These are phyloP conservation scores for Epistrophe eligans DNA, from an alignment of 2,888 invertebrate genomes.

Conservation along the genomic window DNA sequence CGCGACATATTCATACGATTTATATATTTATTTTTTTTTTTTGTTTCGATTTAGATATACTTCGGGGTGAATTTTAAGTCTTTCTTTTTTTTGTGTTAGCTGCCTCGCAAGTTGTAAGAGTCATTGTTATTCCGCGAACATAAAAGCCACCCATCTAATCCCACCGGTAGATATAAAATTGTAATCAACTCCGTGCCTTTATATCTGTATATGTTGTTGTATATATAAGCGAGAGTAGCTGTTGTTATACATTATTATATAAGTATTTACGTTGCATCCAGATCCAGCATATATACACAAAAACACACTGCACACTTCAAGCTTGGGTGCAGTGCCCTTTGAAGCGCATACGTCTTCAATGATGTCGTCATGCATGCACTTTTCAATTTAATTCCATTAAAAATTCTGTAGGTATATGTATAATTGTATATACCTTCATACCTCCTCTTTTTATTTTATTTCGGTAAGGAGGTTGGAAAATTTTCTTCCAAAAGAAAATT, in stretches of 20 bases:
- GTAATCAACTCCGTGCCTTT: conserved; percentile 8
- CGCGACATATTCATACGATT: background rate
- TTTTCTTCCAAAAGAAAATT: conserved; percentile 21
- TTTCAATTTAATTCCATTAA: conserved; percentile 64
- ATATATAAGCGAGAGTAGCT: background rate
- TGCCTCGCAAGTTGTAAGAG: background rate
- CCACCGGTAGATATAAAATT: conserved; percentile 25
- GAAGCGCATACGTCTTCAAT: conserved; percentile 25
- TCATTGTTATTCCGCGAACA: conserved; percentile 47
- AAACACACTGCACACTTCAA: background rate
- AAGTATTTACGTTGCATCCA: too few relatives aligned
- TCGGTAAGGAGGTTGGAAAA: conserved; percentile 12
- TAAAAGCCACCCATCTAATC: conserved; percentile 24
- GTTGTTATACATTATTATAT: background rate
- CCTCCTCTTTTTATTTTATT: background rate
- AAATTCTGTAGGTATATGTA: background rate
- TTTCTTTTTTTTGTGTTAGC: background rate
- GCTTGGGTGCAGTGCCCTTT: conserved; percentile 64
- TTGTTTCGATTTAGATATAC: background rate
- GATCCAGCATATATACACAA: background rate
- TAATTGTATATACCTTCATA: too few relatives aligned
- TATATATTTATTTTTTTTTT: background rate
- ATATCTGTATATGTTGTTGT: background rate
- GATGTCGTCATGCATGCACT: conserved; percentile 57
- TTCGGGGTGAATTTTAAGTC: background rate